Percentiles rank a stretch among this genome's conserved stretches.
phyloP scores from a whole-genome alignment of 2,113 vertebrate genomes.

The Vulpes vulpes region DNA sequence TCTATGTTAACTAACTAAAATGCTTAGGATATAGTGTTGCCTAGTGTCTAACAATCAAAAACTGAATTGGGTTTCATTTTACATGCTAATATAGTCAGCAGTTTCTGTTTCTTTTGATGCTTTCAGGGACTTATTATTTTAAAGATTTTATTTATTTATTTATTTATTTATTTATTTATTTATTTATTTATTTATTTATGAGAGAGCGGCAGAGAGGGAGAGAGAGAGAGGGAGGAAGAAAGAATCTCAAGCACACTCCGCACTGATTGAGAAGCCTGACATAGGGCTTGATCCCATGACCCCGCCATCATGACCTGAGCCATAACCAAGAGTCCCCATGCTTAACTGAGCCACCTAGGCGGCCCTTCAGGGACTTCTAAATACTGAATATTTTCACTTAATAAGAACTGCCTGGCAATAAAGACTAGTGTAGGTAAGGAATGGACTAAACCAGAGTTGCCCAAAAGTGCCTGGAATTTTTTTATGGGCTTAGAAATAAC shows the following conservation, averaged over 20 bases:
- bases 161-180: too few relatives aligned
- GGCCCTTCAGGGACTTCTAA: not conserved
- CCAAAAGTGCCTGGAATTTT: not conserved
- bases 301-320: not conserved
- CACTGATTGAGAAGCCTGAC: not conserved
- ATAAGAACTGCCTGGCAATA: not conserved
- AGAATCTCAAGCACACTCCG: not conserved
- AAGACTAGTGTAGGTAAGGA: conserved; percentile 11
- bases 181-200: too few relatives aligned
- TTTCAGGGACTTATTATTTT: not conserved
- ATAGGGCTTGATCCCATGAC: not conserved
- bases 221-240: not conserved
- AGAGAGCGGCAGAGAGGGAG: too few relatives aligned
- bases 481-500: not conserved
- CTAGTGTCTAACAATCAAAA: not conserved
- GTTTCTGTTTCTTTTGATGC: conserved; percentile 46
- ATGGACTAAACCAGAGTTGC: not conserved
- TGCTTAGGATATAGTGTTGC: not conserved
- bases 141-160: not conserved
- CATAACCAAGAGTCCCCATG: not conserved
- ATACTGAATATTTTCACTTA: not conserved
- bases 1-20: not conserved
- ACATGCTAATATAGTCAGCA: not conserved
- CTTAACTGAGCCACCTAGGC: not conserved
- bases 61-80: conserved; percentile 34